Conservation (phyloP, 2,888 invertebrate genomes). For the Cordilura impudica region DNA sequence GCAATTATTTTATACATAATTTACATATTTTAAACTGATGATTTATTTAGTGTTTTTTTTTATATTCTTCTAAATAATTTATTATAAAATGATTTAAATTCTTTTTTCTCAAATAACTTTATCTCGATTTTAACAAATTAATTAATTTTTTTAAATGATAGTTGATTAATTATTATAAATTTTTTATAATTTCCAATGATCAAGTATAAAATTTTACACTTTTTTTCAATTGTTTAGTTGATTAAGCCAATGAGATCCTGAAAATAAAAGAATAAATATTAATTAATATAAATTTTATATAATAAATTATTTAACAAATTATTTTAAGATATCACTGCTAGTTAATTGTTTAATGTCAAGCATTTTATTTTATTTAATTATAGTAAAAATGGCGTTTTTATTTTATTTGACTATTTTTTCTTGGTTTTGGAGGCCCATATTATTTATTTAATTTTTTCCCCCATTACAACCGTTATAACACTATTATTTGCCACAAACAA, state of each 20-base stretch:
- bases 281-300: constrained; percentile 11
- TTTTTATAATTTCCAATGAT: constrained; percentile 6
- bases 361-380: no score
- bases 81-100: background rate
- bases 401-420: no score
- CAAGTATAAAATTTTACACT: constrained; percentile 28
- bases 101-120: background rate
- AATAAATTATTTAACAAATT: no score
- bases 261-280: background rate
- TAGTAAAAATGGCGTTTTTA: no score
- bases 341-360: no score
- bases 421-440: no score
- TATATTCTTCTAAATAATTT: no score
- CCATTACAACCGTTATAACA: background rate
- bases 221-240: constrained; percentile 18
- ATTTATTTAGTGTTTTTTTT: no score
- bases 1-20: no score
- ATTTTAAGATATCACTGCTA: no score
- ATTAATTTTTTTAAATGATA: constrained; percentile 17
- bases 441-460: no score
- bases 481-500: background rate
- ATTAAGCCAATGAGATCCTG: constrained; percentile 49
- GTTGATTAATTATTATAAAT: constrained; percentile 19
- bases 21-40: no score
- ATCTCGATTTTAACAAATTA: constrained; percentile 28